These are phyloP conservation scores for Prochilodus magdalenae DNA, from an alignment of 2,113 vertebrate species.

Conservation along the genomic window DNA sequence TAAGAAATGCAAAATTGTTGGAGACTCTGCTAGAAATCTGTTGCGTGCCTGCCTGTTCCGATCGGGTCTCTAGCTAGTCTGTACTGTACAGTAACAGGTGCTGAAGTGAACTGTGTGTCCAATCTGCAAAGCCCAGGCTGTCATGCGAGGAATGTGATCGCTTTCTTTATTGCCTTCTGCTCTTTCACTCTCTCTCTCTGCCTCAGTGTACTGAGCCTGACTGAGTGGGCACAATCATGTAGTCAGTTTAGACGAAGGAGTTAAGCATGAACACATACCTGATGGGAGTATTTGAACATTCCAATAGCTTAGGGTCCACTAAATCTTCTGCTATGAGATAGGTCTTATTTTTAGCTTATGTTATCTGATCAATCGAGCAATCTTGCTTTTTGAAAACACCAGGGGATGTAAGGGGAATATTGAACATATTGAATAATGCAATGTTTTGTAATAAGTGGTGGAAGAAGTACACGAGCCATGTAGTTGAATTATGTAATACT, in stretches of 20 bases:
- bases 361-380: not conserved
- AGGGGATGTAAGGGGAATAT: too few species aligned
- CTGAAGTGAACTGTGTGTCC: slow-evolving; percentile 71
- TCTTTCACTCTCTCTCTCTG: slow-evolving; percentile 48
- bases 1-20: not conserved
- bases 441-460: too few species aligned
- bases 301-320: not conserved
- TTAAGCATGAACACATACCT: not conserved
- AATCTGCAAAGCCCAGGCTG: slow-evolving; percentile 80
- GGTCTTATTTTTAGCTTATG: not conserved
- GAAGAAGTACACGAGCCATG: too few species aligned
- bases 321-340: not conserved
- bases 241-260: not conserved
- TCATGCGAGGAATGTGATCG: slow-evolving; percentile 79
- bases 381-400: too few species aligned
- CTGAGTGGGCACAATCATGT: not conserved
- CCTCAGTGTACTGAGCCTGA: not conserved
- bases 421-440: too few species aligned
- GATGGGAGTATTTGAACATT: not conserved
- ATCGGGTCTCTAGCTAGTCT: slow-evolving; percentile 38
- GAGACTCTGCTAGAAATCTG: slow-evolving; percentile 25
- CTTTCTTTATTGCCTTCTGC: slow-evolving; percentile 75
- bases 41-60: slow-evolving; percentile 34
- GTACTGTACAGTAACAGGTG: slow-evolving; percentile 73
- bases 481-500: too few species aligned